Evolutionary conservation across 1,140 invertebrate genomes (phyloP), one percentile per base, ranked within the genome.

Genomic region (Gonioctena quinquepunctata): DNA sequence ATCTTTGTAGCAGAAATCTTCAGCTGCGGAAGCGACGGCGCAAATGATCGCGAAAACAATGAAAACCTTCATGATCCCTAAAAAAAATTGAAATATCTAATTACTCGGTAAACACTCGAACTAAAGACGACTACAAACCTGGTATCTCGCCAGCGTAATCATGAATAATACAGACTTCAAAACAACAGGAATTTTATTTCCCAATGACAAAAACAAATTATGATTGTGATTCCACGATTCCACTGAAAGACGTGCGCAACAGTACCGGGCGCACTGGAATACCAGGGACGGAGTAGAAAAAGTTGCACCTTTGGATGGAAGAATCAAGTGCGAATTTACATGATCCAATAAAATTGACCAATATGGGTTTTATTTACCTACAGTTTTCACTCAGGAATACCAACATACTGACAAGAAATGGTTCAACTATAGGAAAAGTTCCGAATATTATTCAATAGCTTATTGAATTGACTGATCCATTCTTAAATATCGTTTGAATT

Each of bases 1-100:
- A 73, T 89, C 87, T 16, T 84, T 85, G 77, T 89, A 92, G 79
- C 91, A 93, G 49, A 80, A 84, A 33, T 91, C 87, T 2, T 83
- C 80, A 16, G 85, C 84, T 42, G 80, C 82, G 21, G 87, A 81
- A 60, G 84, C 85, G 57, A 84, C 84, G 22, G 89, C 78, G 75
- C 85, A 78, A 67, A 83, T 80, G 62, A 86, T 63, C 42, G 85
- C 77, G 62, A 89, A 77, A 72, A 87, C 68, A 68, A 83, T 83
- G 28, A 88, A 80, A 42, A 84, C 76, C 83, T 88, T 88, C 89
- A 90, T 90, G 62, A 83, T 86, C 81, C 79, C 81, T 81, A 71
- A 77, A 72, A 57, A 27, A 71, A 42, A 63, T 22, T 3, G 8
- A 26, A 13, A 50, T 49, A 27, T 19, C 33, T 2, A 63, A 48